Evolutionary conservation across 1,140 invertebrate genomes (phyloP).

Genomic region (Temnothorax longispinosus): DNA sequence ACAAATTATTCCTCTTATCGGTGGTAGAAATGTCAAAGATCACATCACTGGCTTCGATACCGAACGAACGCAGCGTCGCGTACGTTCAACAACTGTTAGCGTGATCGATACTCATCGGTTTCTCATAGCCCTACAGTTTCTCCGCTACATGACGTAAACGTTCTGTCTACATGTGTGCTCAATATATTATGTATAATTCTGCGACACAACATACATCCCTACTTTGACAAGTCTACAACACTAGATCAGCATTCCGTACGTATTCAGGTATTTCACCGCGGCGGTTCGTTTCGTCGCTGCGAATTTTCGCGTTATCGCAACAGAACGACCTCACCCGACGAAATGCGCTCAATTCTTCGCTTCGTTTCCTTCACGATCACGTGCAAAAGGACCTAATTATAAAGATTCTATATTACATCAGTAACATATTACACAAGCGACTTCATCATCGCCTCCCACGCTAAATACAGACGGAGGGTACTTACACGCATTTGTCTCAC

Average conservation of each 20-base stretch:
- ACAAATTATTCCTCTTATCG: conserved; percentile 65
- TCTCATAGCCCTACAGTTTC: conserved; percentile 57
- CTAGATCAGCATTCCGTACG: conserved; percentile 43
- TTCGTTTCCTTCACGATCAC: conserved; percentile 58
- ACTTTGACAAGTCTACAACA: conserved; percentile 65
- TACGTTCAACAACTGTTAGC: conserved; percentile 49
- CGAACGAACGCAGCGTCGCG: conserved; percentile 13
- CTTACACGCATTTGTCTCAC: conserved; percentile 23
- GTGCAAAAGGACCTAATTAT: conserved; percentile 71
- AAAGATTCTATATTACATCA: conserved; percentile 83
- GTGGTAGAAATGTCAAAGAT: conserved; percentile 63
- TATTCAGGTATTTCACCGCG: conserved; percentile 23
- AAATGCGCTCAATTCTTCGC: conserved; percentile 23
- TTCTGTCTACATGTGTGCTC: conserved; percentile 58
- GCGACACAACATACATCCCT: conserved; percentile 67
- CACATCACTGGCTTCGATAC: conserved; percentile 40
- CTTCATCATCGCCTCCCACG: conserved; percentile 41
- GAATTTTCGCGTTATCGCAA: not conserved
- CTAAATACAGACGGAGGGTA: conserved; percentile 46
- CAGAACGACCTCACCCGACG: conserved; percentile 5
- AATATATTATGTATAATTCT: conserved; percentile 67
- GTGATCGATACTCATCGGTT: conserved; percentile 65
- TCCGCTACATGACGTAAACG: conserved; percentile 54
- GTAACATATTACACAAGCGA: conserved; percentile 74
- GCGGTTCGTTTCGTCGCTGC: conserved; percentile 16